Evolutionary conservation across 2,113 vertebrate species (phyloP).

Genomic region (Paraplagusia blochii): DNA sequence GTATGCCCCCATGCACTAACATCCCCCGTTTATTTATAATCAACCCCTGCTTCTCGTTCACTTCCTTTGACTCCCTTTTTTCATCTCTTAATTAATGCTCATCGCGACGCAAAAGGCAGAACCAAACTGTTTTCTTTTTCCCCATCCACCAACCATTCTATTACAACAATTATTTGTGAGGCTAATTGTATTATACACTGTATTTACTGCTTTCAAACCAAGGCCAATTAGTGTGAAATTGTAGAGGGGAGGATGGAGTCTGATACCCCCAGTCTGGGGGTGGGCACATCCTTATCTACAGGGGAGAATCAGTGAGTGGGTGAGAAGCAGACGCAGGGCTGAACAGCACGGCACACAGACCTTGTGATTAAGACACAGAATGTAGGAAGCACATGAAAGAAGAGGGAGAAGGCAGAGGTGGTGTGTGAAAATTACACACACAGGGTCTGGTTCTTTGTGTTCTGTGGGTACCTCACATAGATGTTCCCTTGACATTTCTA

Average conservation of each 20-base stretch:
- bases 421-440: too few relatives aligned
- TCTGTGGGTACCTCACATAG: too few relatives aligned
- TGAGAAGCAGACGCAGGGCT: slow-evolving; percentile 46
- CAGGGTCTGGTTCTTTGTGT: too few relatives aligned
- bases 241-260: slow-evolving; percentile 29
- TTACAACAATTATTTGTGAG: slow-evolving; percentile 4
- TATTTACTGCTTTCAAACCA: slow-evolving; percentile 4
- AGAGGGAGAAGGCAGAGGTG: slow-evolving; percentile 20
- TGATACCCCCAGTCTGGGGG: slow-evolving; percentile 42
- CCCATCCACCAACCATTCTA: neutral
- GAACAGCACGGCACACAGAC: slow-evolving; percentile 21
- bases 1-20: too few relatives aligned
- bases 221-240: slow-evolving; percentile 34
- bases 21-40: too few relatives aligned
- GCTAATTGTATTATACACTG: neutral
- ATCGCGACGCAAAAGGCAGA: too few relatives aligned
- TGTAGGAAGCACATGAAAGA: slow-evolving; percentile 48
- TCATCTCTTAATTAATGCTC: too few relatives aligned
- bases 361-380: slow-evolving; percentile 46
- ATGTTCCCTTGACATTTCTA: too few relatives aligned
- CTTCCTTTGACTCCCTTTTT: too few relatives aligned
- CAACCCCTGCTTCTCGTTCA: too few relatives aligned
- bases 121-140: too few relatives aligned
- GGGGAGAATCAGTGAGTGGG: slow-evolving; percentile 51
- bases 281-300: slow-evolving; percentile 37